Evolutionary conservation across 2,113 vertebrate species (phyloP).

Genomic region (Paraplagusia blochii): DNA sequence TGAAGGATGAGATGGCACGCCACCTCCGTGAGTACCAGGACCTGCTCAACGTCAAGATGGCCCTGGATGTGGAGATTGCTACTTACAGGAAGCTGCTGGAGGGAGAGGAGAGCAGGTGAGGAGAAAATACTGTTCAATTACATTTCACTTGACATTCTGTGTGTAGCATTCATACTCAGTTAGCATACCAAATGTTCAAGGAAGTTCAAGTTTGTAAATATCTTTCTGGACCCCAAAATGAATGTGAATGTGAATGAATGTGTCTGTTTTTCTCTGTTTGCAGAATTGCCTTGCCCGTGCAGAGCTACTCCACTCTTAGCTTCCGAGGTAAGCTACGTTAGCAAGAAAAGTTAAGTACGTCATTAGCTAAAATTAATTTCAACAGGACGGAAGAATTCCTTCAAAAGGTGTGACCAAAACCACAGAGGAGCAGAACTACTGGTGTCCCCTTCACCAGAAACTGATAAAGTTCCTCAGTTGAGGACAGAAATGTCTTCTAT

Average conservation of each 20-base stretch:
- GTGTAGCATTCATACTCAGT: too few species aligned
- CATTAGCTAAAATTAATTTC: too few species aligned
- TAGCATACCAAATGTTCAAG: too few species aligned
- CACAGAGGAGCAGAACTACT: too few species aligned
- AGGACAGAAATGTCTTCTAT: too few species aligned
- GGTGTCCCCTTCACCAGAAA: too few species aligned
- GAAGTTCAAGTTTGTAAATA: too few species aligned
- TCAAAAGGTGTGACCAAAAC: too few species aligned
- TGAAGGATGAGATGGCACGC: constrained; percentile 95
- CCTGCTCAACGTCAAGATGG: constrained; percentile 94
- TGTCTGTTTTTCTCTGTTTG: neutral
- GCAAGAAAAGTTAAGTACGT: too few species aligned
- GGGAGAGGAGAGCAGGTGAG: constrained; percentile 92
- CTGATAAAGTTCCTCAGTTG: too few species aligned
- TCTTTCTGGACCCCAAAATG: too few species aligned
- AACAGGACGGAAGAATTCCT: too few species aligned
- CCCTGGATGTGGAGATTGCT: constrained; percentile 92
- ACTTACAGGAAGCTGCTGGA: constrained; percentile 96
- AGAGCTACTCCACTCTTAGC: constrained; percentile 85
- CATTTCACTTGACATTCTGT: neutral
- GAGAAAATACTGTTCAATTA: neutral
- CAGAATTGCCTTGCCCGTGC: constrained; percentile 90
- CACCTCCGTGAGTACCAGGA: constrained; percentile 95
- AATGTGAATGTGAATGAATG: neutral
- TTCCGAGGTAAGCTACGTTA: constrained; percentile 82